A percentile compares a stretch with the other conserved stretches of the same genome.
Evolutionary conservation across 2,113 vertebrate species (phyloP).

Genomic region (Odocoileus virginianus): DNA sequence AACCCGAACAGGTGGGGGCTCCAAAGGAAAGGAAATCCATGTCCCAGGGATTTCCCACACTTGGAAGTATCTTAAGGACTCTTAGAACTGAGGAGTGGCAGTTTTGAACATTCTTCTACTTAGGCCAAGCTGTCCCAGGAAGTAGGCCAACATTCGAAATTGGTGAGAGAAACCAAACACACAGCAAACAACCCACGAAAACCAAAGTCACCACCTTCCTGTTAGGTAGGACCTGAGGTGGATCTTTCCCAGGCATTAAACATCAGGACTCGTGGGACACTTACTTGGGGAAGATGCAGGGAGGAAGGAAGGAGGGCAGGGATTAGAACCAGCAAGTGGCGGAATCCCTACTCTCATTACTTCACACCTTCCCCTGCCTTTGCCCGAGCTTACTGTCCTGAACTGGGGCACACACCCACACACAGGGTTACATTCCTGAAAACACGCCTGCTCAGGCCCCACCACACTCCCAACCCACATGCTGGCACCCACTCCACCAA

Average conservation of each 20-base stretch:
- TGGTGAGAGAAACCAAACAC: not conserved
- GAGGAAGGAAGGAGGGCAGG: not conserved
- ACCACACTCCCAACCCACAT: not conserved
- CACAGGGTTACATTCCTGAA: not conserved
- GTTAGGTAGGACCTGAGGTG: not conserved
- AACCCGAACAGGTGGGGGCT: not conserved
- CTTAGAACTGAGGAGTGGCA: not conserved
- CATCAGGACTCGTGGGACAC: not conserved
- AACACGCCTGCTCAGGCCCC: not conserved
- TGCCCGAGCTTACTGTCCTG: not conserved
- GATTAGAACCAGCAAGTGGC: not conserved
- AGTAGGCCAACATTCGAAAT: not conserved
- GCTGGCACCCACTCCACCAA: not conserved
- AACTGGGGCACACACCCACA: not conserved
- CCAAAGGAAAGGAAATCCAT: not conserved
- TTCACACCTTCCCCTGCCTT: not conserved
- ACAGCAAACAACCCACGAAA: not conserved
- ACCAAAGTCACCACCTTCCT: not conserved
- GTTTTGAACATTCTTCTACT: not conserved
- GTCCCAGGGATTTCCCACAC: not conserved
- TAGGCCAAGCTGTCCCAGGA: not conserved
- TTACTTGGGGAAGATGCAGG: not conserved
- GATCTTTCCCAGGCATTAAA: not conserved
- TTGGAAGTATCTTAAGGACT: not conserved
- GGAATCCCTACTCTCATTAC: not conserved